phyloP scores from a whole-genome alignment of 2,888 invertebrate species.

The Sycophila texana region DNA sequence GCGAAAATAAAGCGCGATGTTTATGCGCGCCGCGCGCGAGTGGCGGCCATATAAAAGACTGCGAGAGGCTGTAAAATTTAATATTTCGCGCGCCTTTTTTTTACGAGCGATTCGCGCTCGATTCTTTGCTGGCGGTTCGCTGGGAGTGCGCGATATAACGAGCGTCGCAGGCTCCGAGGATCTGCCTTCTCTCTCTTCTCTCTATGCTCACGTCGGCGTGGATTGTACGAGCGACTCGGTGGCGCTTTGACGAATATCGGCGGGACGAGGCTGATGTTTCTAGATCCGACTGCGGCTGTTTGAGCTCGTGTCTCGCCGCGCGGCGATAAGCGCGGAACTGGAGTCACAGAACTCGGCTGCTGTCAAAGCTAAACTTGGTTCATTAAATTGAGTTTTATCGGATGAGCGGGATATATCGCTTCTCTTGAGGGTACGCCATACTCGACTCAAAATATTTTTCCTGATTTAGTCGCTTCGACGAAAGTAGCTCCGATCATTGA shows the following conservation, averaged over 20 bases:
- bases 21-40: slow-evolving; percentile 20
- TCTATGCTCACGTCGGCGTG: background rate
- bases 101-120: slow-evolving; percentile 21
- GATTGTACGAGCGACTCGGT: background rate
- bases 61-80: slow-evolving; percentile 38
- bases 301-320: slow-evolving; percentile 13
- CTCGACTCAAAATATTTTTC: background rate
- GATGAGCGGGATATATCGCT: slow-evolving; percentile 21
- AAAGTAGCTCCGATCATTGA: no score
- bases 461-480: background rate
- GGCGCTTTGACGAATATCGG: slow-evolving; percentile 35
- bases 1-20: slow-evolving; percentile 39
- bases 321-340: slow-evolving; percentile 25
- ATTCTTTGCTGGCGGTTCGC: no score
- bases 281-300: slow-evolving; percentile 30
- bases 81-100: slow-evolving; percentile 34
- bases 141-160: background rate
- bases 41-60: background rate
- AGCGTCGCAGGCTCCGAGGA: no score
- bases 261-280: slow-evolving; percentile 40
- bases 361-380: slow-evolving; percentile 51
- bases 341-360: background rate
- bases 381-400: slow-evolving; percentile 51
- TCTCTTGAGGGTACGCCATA: background rate
- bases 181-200: no score